Evolutionary conservation across 2,113 vertebrate species (phyloP).

Genomic region (Laticauda laticaudata): DNA sequence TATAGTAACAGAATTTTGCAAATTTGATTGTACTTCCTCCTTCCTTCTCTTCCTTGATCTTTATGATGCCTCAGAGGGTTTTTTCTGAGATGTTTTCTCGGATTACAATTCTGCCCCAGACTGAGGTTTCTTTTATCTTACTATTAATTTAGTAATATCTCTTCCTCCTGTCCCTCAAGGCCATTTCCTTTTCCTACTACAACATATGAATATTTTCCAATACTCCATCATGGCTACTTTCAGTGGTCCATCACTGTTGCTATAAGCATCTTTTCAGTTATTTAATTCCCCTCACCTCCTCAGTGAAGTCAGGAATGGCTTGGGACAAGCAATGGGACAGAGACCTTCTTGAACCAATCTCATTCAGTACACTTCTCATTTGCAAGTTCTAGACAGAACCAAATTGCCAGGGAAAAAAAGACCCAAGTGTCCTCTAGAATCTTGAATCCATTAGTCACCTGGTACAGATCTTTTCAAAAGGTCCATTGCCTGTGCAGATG

Average conservation of each 20-base stretch:
- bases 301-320: neutral
- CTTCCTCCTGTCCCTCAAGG: neutral
- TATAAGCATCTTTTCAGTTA: neutral
- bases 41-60: neutral
- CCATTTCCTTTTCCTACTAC: neutral
- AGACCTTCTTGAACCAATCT: neutral
- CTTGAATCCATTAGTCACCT: neutral
- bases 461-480: neutral
- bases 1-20: too few relatives aligned
- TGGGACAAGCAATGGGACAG: neutral
- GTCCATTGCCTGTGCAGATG: neutral
- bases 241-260: neutral
- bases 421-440: neutral
- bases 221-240: neutral
- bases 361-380: neutral
- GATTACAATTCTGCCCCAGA: neutral
- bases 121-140: neutral
- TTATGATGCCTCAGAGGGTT: neutral
- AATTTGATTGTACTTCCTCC: neutral
- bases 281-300: neutral
- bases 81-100: neutral
- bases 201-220: neutral
- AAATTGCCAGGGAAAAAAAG: neutral
- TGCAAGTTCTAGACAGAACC: neutral
- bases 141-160: neutral